phyloP scores from a whole-genome alignment of 2,888 invertebrate genomes.

The Noctuana brunneofusca region DNA sequence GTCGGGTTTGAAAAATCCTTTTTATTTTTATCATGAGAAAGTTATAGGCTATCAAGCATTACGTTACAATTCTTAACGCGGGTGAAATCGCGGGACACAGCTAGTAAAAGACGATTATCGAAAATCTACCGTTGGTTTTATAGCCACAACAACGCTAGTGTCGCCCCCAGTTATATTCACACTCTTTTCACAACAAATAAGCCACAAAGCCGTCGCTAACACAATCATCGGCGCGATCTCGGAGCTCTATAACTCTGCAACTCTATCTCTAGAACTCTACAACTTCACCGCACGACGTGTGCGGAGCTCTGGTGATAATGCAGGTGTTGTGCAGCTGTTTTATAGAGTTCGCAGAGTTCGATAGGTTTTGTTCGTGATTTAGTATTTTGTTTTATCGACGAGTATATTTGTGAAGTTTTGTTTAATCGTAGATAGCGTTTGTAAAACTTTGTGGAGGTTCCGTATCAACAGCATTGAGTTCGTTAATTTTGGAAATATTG shows the following conservation, averaged over 20 bases:
- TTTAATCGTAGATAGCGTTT: neutral
- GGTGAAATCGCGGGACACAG: too few species aligned
- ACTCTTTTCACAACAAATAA: constrained; percentile 31
- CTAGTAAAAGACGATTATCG: neutral
- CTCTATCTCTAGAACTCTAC: constrained; percentile 2
- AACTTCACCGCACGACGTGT: constrained; percentile 12
- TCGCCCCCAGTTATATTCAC: constrained; percentile 19
- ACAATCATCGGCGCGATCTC: constrained; percentile 26
- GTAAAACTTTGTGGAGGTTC: too few species aligned
- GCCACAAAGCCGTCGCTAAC: constrained; percentile 24
- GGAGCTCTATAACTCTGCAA: constrained; percentile 5
- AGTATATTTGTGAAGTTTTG: neutral
- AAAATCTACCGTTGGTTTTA: neutral
- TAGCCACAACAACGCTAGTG: constrained; percentile 3
- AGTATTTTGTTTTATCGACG: neutral
- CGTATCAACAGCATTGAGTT: too few species aligned
- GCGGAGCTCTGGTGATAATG: constrained; percentile 15
- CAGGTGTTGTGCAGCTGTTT: constrained; percentile 7
- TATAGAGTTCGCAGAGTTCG: constrained; percentile 11
- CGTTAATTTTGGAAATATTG: too few species aligned
- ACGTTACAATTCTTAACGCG: too few species aligned
- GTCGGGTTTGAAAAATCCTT: too few species aligned
- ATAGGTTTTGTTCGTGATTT: constrained; percentile 6
- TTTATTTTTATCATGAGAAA: too few species aligned
- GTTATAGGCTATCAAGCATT: too few species aligned